Base-by-base conservation (phyloP, 2,113 vertebrate species). In the Ardeotis arabs region DNA sequence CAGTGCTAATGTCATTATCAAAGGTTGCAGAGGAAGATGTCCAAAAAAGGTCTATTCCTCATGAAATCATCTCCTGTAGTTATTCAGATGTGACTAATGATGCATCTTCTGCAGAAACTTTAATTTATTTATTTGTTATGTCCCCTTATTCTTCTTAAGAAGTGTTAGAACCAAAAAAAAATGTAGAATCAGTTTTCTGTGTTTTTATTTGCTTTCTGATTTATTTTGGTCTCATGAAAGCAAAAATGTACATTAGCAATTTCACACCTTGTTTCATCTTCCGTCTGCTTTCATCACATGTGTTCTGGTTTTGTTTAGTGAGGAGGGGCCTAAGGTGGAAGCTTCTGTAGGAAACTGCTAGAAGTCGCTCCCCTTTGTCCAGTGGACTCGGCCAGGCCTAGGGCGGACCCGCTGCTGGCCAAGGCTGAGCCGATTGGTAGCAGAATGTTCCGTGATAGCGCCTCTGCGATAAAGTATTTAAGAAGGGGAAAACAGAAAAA, bases 181-280 rank as follows among this genome's bases (percentile, higher is more conserved):
- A 39, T 14, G 19, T 53, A 76, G 9, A 83, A 74, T 76, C 21
- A 6, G 6, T 94, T 95, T 50, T 81, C 20, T 55, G 5, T 70
- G 60, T 52, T 89, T 94, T 94, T 96, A 62, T 93, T 97, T 96
- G n/a, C 16, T 87, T 44, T 59, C n/a, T 81, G 80, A 92, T 95
- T 93, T 90, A 89, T 95, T 93, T 93, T 95, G 12, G 37, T 92
- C 53, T 93, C 25, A 14, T 60, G 39, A 95, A 86, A 92, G 14
- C 89, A 62, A 52, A 89, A 89, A 90, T 23, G 33, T 79, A 75
- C 60, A 21, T 90, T 81, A 73, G 23, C 83, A 74, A 92, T 95
- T 97, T 97, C 97, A 86, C 35, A 96, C 68, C 76, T 96, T 90
- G 85, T 95, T 95, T 62, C 53, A 63, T 95, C 81, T 93, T 91